Percentiles rank a stretch among this genome's conserved stretches.
Conservation (phyloP, 1,140 invertebrate genomes). For the Saccostrea cuccullata region DNA sequence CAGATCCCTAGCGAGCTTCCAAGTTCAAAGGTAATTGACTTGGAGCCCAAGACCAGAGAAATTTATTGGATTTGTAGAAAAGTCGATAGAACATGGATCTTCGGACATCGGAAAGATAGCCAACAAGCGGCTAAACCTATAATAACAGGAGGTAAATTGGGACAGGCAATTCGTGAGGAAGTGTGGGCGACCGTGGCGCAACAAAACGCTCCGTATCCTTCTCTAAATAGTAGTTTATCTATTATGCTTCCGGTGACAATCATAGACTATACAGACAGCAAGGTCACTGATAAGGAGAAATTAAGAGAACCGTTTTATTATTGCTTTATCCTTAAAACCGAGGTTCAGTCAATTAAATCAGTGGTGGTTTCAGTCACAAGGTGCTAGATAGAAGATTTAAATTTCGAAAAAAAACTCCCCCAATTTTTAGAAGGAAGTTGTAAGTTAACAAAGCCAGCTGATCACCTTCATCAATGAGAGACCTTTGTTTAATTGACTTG, state of each 20-base stretch:
- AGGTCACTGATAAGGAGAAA: not conserved
- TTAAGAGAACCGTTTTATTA: not conserved
- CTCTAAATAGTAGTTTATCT: constrained; percentile 24
- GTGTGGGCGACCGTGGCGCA: not conserved
- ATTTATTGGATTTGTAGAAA: not conserved
- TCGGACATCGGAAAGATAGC: not conserved
- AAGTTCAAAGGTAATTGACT: not conserved
- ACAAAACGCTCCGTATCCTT: not conserved
- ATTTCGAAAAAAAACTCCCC: not conserved
- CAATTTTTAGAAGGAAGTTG: constrained; percentile 14
- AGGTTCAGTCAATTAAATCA: not conserved
- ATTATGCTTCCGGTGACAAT: constrained; percentile 10
- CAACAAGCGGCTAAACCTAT: not conserved
- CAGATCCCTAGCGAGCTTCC: not conserved
- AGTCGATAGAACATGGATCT: not conserved
- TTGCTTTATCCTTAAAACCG: not conserved
- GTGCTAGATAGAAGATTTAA: no score
- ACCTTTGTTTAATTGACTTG: not conserved
- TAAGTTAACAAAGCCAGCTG: not conserved
- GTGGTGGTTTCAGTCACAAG: not conserved
- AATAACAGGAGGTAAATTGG: not conserved
- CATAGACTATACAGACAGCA: not conserved
- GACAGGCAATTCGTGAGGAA: constrained; percentile 27
- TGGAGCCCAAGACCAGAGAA: not conserved
- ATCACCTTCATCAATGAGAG: not conserved